Evolutionary conservation across 2,113 vertebrate genomes (phyloP), one percentile per base, ranked within the genome.

Genomic region (Thunnus thynnus): DNA sequence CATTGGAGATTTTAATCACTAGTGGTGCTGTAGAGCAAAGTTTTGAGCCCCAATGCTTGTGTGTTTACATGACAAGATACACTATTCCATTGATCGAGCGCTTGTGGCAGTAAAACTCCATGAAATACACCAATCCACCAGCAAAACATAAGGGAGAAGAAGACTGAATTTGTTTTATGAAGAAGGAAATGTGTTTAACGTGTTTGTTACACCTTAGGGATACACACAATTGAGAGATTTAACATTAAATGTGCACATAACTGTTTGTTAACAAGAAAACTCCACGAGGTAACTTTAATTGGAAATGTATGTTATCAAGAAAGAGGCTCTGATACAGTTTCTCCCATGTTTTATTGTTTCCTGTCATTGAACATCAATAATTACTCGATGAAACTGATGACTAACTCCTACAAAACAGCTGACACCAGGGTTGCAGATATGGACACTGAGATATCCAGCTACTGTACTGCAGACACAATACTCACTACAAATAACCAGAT

Each of bases 271-370:
- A 27, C 1, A 27, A 27, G 70, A 48, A 17, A 55, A 27, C 17
- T 48, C 22, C 6, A 20, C 3, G 11, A 3, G 9, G 1, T 5
- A 46, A 3, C 16, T 36, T 73, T 47, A 5, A 55, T 44, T 44
- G 36, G 16, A 17, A 68, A 76, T 13, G 5, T 13, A 47, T 44
- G n/a, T 60, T 8, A 46, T 18, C 6, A 55, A 68, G n/a, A 85
- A 82, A 73, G 51, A 77, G 20, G 0, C 58, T 2, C 9, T 57
- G 61, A 71, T 20, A 13, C 55, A 1, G 46, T 76, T 83, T 62
- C 69, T 77, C 86, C 56, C n/a, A 30, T 60, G 18, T 85, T 87
- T 91, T 88, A 91, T 92, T 91, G 72, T 89, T 87, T 90, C 61
- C 46, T 86, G 61, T 72, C n/a, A 18, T 72, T 62, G 60, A 77